Evolutionary conservation across 2,888 invertebrate genomes (phyloP), one percentile per base, ranked within the genome.

Genomic region (Leucophenga montana): DNA sequence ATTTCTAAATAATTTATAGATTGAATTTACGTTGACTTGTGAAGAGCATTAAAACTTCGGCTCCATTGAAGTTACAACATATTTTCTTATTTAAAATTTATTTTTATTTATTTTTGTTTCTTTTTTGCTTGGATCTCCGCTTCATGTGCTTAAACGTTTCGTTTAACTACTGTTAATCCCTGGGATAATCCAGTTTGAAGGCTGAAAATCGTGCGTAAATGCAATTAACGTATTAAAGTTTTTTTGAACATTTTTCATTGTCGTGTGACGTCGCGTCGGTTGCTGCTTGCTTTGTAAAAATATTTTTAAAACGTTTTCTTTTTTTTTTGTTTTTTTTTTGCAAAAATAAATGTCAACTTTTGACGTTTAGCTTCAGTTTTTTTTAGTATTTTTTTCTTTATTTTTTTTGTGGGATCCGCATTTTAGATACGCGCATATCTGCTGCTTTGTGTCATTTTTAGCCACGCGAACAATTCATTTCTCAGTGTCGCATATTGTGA

Each of bases 91-190:
- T 27, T 2, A 27, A 27, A 27, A 27, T 27, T 2, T 39, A 39
- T 8, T 39, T 8, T 1, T 39, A n/a, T n/a, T n/a, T n/a, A n/a
- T n/a, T n/a, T n/a, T n/a, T n/a, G n/a, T n/a, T n/a, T n/a, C n/a
- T 39, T 39, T 39, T 39, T 39, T 5, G 8, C 27, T 39, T 11
- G 9, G 39, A 39, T 39, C 39, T 39, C 39, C 1, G 8, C 39
- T 39, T 11, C 39, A 39, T 62, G 66, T 72, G 72, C 76, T 80
- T 82, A 82, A 82, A 82, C 84, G 81, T 78, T 39, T 83, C 81
- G 81, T 82, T 82, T 82, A 82, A 83, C 81, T 83, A 82, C 84
- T 82, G 81, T 80, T 82, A 82, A 83, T 82, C 84, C 46, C 70
- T 62, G 68, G 75, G 75, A 73, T 75, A 79, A 80, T 80, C 78